Conservation (phyloP, 2,797 vertebrate genomes). For the Holocentrus rufus region DNA sequence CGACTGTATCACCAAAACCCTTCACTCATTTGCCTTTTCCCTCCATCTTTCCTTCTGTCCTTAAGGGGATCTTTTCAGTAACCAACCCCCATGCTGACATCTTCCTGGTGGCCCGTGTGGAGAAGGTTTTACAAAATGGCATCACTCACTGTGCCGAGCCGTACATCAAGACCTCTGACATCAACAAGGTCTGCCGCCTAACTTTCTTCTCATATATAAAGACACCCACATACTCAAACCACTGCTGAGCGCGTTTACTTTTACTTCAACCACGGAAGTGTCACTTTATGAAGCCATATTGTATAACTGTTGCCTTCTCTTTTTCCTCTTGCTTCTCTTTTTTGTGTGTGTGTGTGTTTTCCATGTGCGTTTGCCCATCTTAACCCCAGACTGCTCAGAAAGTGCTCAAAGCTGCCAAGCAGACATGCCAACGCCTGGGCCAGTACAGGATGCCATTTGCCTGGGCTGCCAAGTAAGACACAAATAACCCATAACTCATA, state of each 20-base stretch:
- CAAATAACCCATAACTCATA: constrained; percentile 29
- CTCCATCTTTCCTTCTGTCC: background rate
- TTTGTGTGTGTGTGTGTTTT: background rate
- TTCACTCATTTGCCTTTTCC: background rate
- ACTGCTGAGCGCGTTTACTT: background rate
- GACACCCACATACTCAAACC: background rate
- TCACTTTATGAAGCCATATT: background rate
- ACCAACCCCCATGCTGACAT: constrained; percentile 93
- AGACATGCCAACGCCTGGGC: constrained; percentile 93
- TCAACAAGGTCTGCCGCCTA: constrained; percentile 83
- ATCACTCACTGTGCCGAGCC: constrained; percentile 95
- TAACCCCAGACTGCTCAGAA: constrained; percentile 91
- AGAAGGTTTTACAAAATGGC: constrained; percentile 97
- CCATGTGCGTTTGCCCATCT: constrained; percentile 25
- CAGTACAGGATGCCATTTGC: constrained; percentile 98
- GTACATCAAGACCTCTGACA: constrained; percentile 93
- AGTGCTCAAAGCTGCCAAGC: constrained; percentile 93
- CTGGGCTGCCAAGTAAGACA: constrained; percentile 95
- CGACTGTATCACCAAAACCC: background rate
- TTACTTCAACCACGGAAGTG: background rate
- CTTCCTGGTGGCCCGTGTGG: constrained; percentile 92
- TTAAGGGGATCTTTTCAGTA: constrained; percentile 94
- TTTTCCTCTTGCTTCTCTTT: background rate
- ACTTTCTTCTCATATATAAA: background rate
- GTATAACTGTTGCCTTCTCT: too few relatives aligned